Evolutionary conservation across 2,113 vertebrate species (phyloP), one percentile per base, ranked within the genome.

Genomic region (Trinectes maculatus): DNA sequence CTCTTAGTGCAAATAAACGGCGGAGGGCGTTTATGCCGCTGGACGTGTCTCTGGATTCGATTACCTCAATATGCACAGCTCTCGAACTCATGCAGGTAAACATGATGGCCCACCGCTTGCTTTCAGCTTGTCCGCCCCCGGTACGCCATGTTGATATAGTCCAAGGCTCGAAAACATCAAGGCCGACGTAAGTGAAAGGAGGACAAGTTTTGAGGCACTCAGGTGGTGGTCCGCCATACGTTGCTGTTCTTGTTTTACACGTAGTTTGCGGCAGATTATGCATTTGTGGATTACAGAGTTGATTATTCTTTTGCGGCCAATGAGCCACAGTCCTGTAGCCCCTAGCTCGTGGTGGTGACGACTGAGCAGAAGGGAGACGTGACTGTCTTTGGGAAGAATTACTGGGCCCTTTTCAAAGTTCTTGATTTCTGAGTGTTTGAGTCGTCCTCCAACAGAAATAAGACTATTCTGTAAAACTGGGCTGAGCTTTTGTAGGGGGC

Each of bases 271-370:
- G 10, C 37, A 58, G 22, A 4, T 40, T 18, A 43, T 7, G 11
- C 55, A 58, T 40, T 26, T 34, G 31, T 54, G 54, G 1, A 70
- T 9, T 2, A 70, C 39, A 25, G 44, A 58, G 9, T 49, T 69
- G 16, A 69, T 58, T 3, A 57, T n/a, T 2, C 0, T 22, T 3
- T 57, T 48, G 0, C 43, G 33, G 2, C 53, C 49, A 7, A 56
- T n/a, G 29, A 56, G n/a, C 40, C 40, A 67, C 5, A 68, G 8
- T 34, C 52, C 52, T 18, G 48, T 49, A 47, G 57, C 57, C 11
- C 47, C 44, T 12, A 56, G 22, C 1, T 28, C 5, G 15, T 55
- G 59, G 3, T 48, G 19, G 4, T 56, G 58, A 31, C 31, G 12
- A 15, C 11, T 11, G 1, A 56, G 39, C 31, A 61, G 39, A 6